Percentiles rank a stretch among this genome's conserved stretches.
These are phyloP conservation scores for Oscheius sp. DNA, from an alignment of 2,888 invertebrate species.

Conservation along the genomic window DNA sequence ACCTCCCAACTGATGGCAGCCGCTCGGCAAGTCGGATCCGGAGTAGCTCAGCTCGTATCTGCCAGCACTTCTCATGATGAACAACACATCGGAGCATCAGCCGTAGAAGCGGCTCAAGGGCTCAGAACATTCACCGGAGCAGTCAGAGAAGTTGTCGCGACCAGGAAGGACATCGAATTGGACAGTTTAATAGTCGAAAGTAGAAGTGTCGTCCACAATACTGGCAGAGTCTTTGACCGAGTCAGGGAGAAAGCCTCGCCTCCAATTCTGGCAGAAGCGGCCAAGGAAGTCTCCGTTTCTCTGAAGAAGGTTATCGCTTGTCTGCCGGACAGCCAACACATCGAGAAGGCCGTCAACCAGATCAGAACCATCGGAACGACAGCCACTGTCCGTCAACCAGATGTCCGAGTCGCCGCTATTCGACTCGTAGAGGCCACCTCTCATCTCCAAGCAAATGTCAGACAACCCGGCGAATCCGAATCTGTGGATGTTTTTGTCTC, in stretches of 20 bases:
- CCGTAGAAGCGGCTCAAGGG: constrained; percentile 61
- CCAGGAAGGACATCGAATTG: constrained; percentile 52
- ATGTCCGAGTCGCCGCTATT: constrained; percentile 85
- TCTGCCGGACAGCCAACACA: constrained; percentile 89
- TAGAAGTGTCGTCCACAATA: constrained; percentile 65
- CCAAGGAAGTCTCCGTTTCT: constrained; percentile 70
- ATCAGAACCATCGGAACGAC: constrained; percentile 72
- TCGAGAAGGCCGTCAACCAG: constrained; percentile 84
- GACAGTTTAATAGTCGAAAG: constrained; percentile 44
- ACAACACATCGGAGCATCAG: constrained; percentile 74
- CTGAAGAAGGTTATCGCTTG: constrained; percentile 84
- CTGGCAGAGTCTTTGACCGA: constrained; percentile 63
- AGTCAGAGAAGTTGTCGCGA: constrained; percentile 58
- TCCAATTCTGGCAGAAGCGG: constrained; percentile 54
- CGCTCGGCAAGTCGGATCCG: constrained; percentile 75
- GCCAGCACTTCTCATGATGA: constrained; percentile 78
- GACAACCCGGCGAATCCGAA: constrained; percentile 51
- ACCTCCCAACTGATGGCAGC: constrained; percentile 37
- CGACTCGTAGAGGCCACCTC: constrained; percentile 85
- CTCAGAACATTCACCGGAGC: constrained; percentile 60
- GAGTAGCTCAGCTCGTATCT: constrained; percentile 85
- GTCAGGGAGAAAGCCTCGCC: constrained; percentile 57
- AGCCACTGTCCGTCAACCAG: constrained; percentile 78
- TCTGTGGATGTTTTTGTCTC: constrained; percentile 61
- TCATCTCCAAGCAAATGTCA: constrained; percentile 75